Base-by-base conservation (phyloP, 2,797 vertebrate species). In the Oreonectes daqikongensis region DNA sequence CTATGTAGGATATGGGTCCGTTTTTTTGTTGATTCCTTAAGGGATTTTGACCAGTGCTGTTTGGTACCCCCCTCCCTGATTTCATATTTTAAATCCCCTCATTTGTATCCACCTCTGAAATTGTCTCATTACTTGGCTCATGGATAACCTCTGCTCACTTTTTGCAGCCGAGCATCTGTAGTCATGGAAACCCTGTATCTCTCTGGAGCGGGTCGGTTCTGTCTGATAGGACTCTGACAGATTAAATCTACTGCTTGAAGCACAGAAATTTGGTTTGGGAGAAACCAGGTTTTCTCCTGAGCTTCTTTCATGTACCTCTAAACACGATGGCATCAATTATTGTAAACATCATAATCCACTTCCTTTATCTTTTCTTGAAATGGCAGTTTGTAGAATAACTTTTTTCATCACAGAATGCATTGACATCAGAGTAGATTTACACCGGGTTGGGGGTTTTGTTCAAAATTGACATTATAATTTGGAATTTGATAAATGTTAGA, bases 101-200 rank as follows among this genome's bases (percentile, higher is more conserved):
- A 17, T 72, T 67, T 63, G 20, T 40, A 15, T 32, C 32, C 26
- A 40, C 14, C 40, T 72, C 17, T 52, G 20, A 69, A 38, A 63
- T n/a, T 55, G 28, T 40, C 20, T 40, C 26, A 59, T 64, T 42
- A 32, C 65, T 40, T 48, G 40, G 26, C 11, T 44, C 26, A 64
- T 52, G 53, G 42, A 76, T 69, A 44, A 42, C 71, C 42, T 76
- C 60, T 60, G 42, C 65, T 40, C 26, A 35, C 61, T 65, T 44
- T 38, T 46, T 73, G 24, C 24, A 65, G 52, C 63, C 7, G 42
- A 77, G 30, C 26, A 68, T 52, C 63, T 1, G 50, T 80, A 61
- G 76, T 75, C 60, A 71, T 77, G 44, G 79, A 24, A 79, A 75
- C 78, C 42, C 32, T 32, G 55, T 26, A 28, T 22, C 53, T 57